A percentile compares a stretch with the other conserved stretches of the same genome.
Conservation (phyloP, 2,888 invertebrate species). For the Acronicta leporina region DNA sequence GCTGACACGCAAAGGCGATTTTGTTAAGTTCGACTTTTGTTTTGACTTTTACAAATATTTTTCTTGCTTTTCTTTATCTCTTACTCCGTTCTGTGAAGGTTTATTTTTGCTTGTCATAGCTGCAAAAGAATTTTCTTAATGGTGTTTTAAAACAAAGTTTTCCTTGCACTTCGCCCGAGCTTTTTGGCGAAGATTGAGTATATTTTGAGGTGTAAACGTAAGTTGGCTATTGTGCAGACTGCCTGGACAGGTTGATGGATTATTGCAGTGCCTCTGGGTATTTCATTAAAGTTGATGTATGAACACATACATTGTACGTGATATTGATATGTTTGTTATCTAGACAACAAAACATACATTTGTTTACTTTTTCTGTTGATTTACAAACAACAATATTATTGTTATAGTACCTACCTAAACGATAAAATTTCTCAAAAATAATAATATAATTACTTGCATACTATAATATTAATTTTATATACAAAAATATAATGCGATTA, state of each 20-base stretch:
- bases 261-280: constrained; percentile 68
- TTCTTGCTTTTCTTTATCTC: constrained; percentile 48
- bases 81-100: constrained; percentile 56
- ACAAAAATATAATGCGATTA: too few species aligned
- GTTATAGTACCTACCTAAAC: too few species aligned
- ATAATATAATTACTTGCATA: too few species aligned
- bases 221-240: constrained; percentile 62
- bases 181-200: constrained; percentile 42
- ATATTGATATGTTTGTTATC: constrained; percentile 15
- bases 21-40: constrained; percentile 48
- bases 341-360: not conserved
- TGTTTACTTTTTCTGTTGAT: not conserved
- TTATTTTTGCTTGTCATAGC: constrained; percentile 56
- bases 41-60: constrained; percentile 53
- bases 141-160: constrained; percentile 67
- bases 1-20: constrained; percentile 10
- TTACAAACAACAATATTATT: too few species aligned
- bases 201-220: constrained; percentile 57
- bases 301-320: constrained; percentile 28
- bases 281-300: constrained; percentile 68
- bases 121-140: constrained; percentile 60
- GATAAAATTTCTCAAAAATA: too few species aligned
- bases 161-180: constrained; percentile 55
- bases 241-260: constrained; percentile 80
- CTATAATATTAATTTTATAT: too few species aligned